Base-by-base conservation (phyloP, 2,888 invertebrate species). In the Sesamia inferens region DNA sequence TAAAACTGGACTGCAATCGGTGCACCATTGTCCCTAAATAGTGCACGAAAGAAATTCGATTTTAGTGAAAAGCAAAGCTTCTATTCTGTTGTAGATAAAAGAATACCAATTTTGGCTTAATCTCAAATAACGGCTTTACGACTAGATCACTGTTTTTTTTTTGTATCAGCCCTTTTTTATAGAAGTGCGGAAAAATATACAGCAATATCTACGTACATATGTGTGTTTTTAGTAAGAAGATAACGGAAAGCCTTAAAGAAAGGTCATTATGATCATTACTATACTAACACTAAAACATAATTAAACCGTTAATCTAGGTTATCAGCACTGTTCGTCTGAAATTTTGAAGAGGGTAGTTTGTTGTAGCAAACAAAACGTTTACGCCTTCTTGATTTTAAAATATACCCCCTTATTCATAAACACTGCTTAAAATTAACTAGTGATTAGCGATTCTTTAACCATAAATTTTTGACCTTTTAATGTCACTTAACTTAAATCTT, bases 11-110 rank as follows among this genome's bases (percentile, higher is more conserved):
- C 90, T 92, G 93, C 95, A 94, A 94, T 95, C 92, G 92, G 90
- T 89, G 92, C 87, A 89, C 94, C 90, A 95, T 95, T 95, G 95
- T 95, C 93, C 94, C 90, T 93, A 92, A 94, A 93, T 90, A 91
- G 90, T 89, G 84, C 87, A 93, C 92, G 93, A 94, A 92, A 93
- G 93, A 91, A 92, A 89, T 89, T 87, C 90, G 90, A 90, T 90
- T 91, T 90, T 89, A 91, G 89, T 89, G 87, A 89, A 90, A 90
- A 87, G 86, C 85, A 90, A 90, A 87, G 86, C 85, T 85, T 85
- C 68, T 69, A 88, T 87, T 88, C 87, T 89, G 83, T 84, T 87
- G 79, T 82, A 85, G 89, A 87, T 87, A 87, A 88, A 88, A 89
- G 84, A 84, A 84, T 82, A 86, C 85, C 78, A 82, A 79, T 86